These are phyloP conservation scores for Orthosia gothica DNA, from an alignment of 2,888 invertebrate species.

Conservation along the genomic window DNA sequence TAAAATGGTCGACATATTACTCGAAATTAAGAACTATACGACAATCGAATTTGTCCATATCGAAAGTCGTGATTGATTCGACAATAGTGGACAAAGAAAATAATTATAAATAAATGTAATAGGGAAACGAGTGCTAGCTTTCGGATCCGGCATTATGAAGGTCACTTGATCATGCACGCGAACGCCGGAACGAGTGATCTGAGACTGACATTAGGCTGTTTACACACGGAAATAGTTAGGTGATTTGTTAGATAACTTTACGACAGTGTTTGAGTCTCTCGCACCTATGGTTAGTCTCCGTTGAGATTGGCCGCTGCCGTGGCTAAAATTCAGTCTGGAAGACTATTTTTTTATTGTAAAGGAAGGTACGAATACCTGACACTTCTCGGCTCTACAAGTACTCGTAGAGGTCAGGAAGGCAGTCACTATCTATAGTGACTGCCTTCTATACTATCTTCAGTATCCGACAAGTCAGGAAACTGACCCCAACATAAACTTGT, in stretches of 20 bases:
- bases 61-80: slow-evolving; percentile 71
- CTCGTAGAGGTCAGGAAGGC: no score
- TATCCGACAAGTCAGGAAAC: no score
- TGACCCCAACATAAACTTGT: no score
- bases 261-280: no score
- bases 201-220: slow-evolving; percentile 44
- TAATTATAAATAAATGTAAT: slow-evolving; percentile 74
- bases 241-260: background rate
- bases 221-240: slow-evolving; percentile 16
- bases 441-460: no score
- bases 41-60: slow-evolving; percentile 36
- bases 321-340: no score
- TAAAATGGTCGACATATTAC: slow-evolving; percentile 26
- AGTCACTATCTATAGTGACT: no score
- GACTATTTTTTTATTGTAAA: no score
- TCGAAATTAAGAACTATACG: slow-evolving; percentile 29
- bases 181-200: slow-evolving; percentile 56
- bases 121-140: slow-evolving; percentile 74
- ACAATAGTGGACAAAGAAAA: slow-evolving; percentile 72
- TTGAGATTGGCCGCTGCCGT: no score
- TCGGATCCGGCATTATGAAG: slow-evolving; percentile 74
- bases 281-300: no score
- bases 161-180: slow-evolving; percentile 61
- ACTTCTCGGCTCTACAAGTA: no score
- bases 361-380: no score